Conservation (phyloP, 1,140 invertebrate species). For the Megalopta genalis region DNA sequence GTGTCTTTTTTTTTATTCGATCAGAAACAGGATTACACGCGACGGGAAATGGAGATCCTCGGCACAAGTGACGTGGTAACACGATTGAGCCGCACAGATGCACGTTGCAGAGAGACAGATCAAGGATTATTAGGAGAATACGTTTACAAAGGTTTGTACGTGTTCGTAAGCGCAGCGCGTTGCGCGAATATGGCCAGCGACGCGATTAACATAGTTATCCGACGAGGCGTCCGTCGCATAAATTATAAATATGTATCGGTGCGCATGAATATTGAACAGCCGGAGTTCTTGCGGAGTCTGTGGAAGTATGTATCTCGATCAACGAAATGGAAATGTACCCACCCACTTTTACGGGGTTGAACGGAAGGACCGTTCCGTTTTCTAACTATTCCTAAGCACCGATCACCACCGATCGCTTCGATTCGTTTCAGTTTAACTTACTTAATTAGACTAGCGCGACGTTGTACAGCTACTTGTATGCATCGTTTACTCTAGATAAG, state of each 20-base stretch:
- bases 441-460: no score
- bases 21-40: neutral
- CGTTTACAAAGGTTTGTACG: neutral
- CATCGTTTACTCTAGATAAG: no score
- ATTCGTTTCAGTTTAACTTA: no score
- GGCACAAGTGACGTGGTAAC: neutral
- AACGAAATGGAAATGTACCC: slow-evolving; percentile 6
- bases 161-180: slow-evolving; percentile 1
- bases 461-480: no score
- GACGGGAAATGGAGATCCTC: no score
- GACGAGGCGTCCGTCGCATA: neutral
- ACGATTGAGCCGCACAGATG: neutral
- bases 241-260: neutral
- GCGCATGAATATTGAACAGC: neutral
- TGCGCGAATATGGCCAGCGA: slow-evolving; percentile 42
- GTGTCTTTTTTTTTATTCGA: slow-evolving; percentile 13
- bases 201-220: neutral
- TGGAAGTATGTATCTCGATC: slow-evolving; percentile 10
- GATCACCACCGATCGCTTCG: no score
- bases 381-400: no score
- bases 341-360: slow-evolving; percentile 1
- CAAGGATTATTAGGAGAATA: neutral
- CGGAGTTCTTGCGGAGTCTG: neutral
- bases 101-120: neutral
- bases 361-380: no score